Conservation (phyloP, 2,888 invertebrate species). For the Drosophila mettleri region DNA sequence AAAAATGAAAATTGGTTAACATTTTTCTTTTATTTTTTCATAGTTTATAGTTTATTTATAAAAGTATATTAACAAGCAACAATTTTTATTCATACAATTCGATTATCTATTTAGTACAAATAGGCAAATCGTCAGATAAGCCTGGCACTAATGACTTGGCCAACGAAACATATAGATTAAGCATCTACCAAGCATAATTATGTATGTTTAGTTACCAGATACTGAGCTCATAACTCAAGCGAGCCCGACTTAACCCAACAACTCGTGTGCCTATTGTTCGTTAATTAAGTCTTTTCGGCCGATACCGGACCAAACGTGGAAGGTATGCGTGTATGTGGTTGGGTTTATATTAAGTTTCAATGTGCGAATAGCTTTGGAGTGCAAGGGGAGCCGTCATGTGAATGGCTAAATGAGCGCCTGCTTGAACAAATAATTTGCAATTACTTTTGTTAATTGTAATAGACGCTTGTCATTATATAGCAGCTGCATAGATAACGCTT, state of each 20-base stretch:
- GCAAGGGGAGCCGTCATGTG: not conserved
- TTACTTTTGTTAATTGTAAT: slow-evolving; percentile 72
- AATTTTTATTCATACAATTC: not conserved
- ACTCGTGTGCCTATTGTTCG: slow-evolving; percentile 22
- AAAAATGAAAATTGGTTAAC: not conserved
- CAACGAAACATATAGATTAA: not conserved
- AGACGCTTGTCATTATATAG: slow-evolving; percentile 51
- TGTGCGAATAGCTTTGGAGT: not conserved
- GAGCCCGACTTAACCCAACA: slow-evolving; percentile 11
- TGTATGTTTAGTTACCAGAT: not conserved
- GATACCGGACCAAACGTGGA: slow-evolving; percentile 1
- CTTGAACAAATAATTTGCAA: slow-evolving; percentile 63
- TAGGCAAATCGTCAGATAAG: not conserved
- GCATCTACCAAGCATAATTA: not conserved
- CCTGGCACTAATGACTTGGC: too few relatives aligned
- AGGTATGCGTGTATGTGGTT: not conserved
- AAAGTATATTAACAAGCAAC: too few relatives aligned
- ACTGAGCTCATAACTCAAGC: not conserved
- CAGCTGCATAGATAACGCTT: slow-evolving; percentile 50
- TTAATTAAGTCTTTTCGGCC: slow-evolving; percentile 34
- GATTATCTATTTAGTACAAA: not conserved
- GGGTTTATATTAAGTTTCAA: not conserved
- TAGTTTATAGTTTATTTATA: too few relatives aligned
- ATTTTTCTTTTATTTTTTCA: too few relatives aligned
- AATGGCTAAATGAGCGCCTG: slow-evolving; percentile 7